A percentile compares a stretch with the other conserved stretches of the same genome.
Evolutionary conservation across 2,888 invertebrate species (phyloP).

Genomic region (Lysandra coridon): DNA sequence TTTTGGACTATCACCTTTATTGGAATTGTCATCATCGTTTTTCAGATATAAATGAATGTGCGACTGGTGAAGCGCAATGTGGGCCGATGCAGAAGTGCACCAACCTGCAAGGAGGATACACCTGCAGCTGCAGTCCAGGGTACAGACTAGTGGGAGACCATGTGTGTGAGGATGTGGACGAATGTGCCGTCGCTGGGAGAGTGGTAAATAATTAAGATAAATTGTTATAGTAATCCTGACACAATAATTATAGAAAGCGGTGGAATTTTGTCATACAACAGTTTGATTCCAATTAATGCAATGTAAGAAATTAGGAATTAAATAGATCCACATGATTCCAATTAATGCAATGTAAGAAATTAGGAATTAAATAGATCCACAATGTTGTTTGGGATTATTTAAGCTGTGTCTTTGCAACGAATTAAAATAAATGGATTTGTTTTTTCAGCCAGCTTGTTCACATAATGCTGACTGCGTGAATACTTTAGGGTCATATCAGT

Average conservation of each 20-base stretch:
- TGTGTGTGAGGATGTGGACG: conserved; percentile 91
- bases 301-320: no score
- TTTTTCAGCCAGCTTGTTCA: conserved; percentile 63
- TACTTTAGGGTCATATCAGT: conserved; percentile 72
- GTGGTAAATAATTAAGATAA: neutral
- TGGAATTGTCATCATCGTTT: neutral
- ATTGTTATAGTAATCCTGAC: neutral
- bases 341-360: no score
- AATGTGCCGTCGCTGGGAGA: conserved; percentile 78
- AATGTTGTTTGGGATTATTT: no score
- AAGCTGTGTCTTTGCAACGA: neutral
- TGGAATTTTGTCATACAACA: no score
- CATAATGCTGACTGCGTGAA: conserved; percentile 72
- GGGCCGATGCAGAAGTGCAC: conserved; percentile 87
- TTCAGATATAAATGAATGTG: conserved; percentile 92
- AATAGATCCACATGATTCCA: no score
- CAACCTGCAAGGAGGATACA: conserved; percentile 89
- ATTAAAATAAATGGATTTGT: neutral
- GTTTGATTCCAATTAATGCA: no score
- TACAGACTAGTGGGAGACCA: conserved; percentile 77
- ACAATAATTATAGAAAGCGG: neutral
- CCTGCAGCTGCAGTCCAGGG: conserved; percentile 88
- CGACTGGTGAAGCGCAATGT: conserved; percentile 88
- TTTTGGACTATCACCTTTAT: neutral
- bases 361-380: no score